phyloP scores from a whole-genome alignment of 2,888 invertebrate genomes.

The Noctua janthe region DNA sequence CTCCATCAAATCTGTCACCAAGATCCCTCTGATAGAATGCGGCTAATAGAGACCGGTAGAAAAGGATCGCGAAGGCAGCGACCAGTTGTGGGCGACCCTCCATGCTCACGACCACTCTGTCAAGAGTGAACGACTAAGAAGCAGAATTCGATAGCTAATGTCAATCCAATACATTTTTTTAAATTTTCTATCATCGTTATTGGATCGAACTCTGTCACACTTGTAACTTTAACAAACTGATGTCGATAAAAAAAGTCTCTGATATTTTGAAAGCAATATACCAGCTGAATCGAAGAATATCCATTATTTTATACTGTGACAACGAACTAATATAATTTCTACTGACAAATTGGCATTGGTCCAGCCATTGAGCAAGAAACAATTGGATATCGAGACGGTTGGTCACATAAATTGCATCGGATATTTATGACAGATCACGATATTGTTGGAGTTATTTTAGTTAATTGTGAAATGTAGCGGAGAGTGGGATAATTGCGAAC shows the following conservation, averaged over 20 bases:
- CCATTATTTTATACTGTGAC: conserved; percentile 3
- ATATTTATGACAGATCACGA: conserved; percentile 7
- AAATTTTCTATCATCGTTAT: neutral
- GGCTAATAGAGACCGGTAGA: too few species aligned
- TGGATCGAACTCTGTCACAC: neutral
- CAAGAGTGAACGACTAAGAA: too few species aligned
- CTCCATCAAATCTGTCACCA: too few species aligned
- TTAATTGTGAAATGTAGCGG: too few species aligned
- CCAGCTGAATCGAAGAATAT: neutral
- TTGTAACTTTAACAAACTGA: neutral
- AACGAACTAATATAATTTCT: conserved; percentile 35
- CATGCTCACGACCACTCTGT: too few species aligned
- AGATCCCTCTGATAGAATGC: too few species aligned
- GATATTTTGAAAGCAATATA: neutral
- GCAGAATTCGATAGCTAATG: too few species aligned
- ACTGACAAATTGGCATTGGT: conserved; percentile 42
- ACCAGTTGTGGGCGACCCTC: too few species aligned
- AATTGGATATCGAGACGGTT: conserved; percentile 38
- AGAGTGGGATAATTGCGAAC: too few species aligned
- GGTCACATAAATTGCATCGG: conserved; percentile 36
- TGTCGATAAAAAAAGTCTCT: neutral
- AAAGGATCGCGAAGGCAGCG: too few species aligned
- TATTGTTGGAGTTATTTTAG: neutral
- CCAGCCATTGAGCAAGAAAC: conserved; percentile 39
- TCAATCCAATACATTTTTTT: too few species aligned